phyloP scores from a whole-genome alignment of 2,113 vertebrate genomes.

The Scophthalmus maximus region DNA sequence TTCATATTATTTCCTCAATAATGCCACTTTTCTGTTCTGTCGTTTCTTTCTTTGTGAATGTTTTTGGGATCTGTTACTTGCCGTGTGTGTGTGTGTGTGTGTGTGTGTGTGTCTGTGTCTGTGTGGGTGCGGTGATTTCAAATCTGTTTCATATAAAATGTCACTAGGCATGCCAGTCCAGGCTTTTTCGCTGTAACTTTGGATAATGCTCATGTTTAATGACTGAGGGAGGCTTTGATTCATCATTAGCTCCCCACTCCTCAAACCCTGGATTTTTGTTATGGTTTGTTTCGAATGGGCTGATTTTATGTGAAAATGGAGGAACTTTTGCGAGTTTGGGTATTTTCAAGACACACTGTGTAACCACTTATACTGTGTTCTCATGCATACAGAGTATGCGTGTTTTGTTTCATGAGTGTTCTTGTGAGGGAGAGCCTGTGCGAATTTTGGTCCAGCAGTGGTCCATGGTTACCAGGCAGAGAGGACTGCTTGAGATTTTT shows the following conservation, averaged over 20 bases:
- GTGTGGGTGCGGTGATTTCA: conserved; percentile 33
- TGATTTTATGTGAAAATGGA: conserved; percentile 38
- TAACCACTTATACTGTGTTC: conserved; percentile 44
- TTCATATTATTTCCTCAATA: conserved; percentile 47
- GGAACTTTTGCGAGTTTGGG: conserved; percentile 37
- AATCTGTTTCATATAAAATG: conserved; percentile 73
- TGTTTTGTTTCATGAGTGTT: conserved; percentile 61
- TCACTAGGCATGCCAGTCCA: conserved; percentile 54
- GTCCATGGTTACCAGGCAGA: conserved; percentile 60
- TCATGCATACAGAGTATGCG: conserved; percentile 43
- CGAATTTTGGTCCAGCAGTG: conserved; percentile 26
- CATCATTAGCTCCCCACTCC: conserved; percentile 34
- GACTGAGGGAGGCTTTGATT: conserved; percentile 57
- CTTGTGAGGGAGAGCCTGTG: conserved; percentile 45
- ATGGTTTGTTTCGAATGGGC: conserved; percentile 43
- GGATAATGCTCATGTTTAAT: conserved; percentile 54
- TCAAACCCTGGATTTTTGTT: conserved; percentile 5
- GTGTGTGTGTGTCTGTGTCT: conserved; percentile 43
- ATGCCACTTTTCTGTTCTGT: conserved; percentile 41
- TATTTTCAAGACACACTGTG: conserved; percentile 35
- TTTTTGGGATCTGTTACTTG: conserved; percentile 56
- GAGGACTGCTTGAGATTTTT: conserved; percentile 74
- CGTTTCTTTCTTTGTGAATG: conserved; percentile 26
- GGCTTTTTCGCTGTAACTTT: conserved; percentile 49
- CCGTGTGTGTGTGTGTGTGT: conserved; percentile 42